Conservation (phyloP, 2,113 vertebrate species). For the Tringa solitaria region DNA sequence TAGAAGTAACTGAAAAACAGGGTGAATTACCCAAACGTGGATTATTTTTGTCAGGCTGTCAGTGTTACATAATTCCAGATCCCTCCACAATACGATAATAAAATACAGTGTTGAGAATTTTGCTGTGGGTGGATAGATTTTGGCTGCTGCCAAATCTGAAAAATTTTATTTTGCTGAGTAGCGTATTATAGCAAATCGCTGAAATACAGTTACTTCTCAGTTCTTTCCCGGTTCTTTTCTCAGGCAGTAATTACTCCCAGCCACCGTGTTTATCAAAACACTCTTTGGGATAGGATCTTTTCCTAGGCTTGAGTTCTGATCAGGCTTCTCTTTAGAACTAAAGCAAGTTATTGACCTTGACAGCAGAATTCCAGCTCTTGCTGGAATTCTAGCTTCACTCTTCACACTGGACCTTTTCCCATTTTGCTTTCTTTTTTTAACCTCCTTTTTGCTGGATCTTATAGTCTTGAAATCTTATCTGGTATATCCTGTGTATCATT, state of each 20-base stretch:
- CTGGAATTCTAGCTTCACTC: not conserved
- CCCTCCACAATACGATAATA: not conserved
- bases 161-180: not conserved
- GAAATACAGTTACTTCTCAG: not conserved
- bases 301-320: not conserved
- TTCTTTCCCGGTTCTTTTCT: not conserved
- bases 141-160: not conserved
- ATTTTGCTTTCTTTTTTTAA: not conserved
- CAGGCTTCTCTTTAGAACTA: not conserved
- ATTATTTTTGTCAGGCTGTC: not conserved
- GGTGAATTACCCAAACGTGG: not conserved
- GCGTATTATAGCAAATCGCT: not conserved
- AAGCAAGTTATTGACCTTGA: not conserved
- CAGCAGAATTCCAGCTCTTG: not conserved
- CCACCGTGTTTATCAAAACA: not conserved
- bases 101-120: not conserved
- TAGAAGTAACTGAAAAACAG: not conserved
- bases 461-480: not conserved
- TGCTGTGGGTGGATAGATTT: not conserved
- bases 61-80: not conserved
- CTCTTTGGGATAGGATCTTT: not conserved
- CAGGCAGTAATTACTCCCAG: not conserved
- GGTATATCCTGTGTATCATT: not conserved
- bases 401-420: not conserved
- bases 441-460: not conserved